A percentile compares a stretch with the other conserved stretches of the same genome.
These are phyloP conservation scores for Eolophus roseicapilla DNA, from an alignment of 2,113 vertebrate genomes.

Conservation along the genomic window DNA sequence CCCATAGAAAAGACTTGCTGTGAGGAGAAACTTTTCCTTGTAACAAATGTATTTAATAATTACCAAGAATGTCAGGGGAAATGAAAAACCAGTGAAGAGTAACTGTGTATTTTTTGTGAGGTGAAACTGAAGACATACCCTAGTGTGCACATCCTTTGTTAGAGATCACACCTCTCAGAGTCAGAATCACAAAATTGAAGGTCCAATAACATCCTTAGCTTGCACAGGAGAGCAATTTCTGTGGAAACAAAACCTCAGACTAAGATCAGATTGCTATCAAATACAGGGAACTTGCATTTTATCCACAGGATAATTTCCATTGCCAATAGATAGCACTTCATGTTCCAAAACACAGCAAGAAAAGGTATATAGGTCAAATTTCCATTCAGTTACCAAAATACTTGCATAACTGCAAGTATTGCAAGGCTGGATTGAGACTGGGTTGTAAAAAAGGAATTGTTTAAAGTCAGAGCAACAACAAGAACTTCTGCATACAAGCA, in stretches of 20 bases:
- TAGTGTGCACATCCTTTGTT: background rate
- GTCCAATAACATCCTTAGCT: background rate
- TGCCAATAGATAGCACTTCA: background rate
- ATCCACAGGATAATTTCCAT: background rate
- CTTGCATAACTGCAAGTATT: background rate
- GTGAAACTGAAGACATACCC: background rate
- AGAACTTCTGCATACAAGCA: background rate
- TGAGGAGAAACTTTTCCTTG: background rate
- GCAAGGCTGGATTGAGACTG: background rate
- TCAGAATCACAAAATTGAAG: background rate
- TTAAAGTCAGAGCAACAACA: background rate
- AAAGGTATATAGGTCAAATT: background rate
- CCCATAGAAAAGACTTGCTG: background rate
- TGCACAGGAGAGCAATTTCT: background rate
- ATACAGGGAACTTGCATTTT: background rate
- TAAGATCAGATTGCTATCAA: conserved; percentile 4
- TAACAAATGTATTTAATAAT: conserved; percentile 19
- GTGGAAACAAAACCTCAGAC: background rate
- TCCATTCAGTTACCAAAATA: background rate
- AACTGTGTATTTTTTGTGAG: background rate
- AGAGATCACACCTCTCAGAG: background rate
- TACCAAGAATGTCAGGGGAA: background rate
- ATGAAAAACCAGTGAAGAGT: background rate
- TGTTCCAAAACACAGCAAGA: background rate
- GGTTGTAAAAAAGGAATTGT: background rate